Conservation (phyloP, 2,888 invertebrate genomes). For the Odontocerum albicorne region DNA sequence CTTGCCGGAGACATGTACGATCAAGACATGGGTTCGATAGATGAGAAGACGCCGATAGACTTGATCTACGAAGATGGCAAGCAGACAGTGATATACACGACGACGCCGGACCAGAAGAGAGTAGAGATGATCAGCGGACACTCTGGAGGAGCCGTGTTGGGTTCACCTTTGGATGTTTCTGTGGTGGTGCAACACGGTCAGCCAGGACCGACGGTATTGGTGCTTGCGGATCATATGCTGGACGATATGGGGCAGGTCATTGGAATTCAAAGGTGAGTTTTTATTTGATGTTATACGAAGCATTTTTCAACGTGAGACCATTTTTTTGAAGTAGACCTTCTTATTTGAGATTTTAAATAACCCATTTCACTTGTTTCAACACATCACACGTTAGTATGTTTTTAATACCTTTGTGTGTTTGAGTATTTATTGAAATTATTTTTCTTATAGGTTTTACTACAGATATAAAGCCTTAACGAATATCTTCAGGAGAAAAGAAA, state of each 20-base stretch:
- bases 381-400: too few species aligned
- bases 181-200: constrained; percentile 54
- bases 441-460: too few species aligned
- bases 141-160: constrained; percentile 59
- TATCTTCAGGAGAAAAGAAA: too few species aligned
- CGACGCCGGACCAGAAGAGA: constrained; percentile 76
- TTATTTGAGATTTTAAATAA: too few species aligned
- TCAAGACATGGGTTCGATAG: constrained; percentile 56
- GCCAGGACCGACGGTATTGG: constrained; percentile 63
- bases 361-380: too few species aligned
- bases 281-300: too few species aligned
- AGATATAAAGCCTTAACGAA: too few species aligned
- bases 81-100: constrained; percentile 82
- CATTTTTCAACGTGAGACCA: too few species aligned
- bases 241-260: constrained; percentile 69
- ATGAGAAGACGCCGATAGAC: constrained; percentile 76
- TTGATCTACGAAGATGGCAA: constrained; percentile 83
- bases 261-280: constrained; percentile 65
- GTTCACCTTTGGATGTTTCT: constrained; percentile 55
- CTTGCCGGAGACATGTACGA: constrained; percentile 56
- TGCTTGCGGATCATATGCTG: constrained; percentile 71
- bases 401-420: too few species aligned
- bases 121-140: constrained; percentile 78
- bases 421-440: too few species aligned
- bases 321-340: too few species aligned